Conservation (phyloP, 1,140 invertebrate genomes). For the Chymomyza costata region DNA sequence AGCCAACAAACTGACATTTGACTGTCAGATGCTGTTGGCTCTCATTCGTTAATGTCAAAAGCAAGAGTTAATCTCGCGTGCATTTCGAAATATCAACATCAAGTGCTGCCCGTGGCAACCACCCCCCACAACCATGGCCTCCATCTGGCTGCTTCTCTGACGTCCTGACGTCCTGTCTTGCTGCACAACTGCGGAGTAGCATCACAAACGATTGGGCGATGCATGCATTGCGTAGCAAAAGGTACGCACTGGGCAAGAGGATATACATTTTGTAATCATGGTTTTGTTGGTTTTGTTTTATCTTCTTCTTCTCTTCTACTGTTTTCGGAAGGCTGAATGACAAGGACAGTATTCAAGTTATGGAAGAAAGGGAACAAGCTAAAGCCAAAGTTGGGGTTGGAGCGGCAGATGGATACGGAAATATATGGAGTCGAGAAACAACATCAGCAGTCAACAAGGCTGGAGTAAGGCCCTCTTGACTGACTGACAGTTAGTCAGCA, state of each 20-base stretch:
- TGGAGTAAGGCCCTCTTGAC: no score
- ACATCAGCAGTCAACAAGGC: no score
- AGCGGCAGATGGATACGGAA: no score
- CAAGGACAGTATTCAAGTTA: conserved; percentile 28
- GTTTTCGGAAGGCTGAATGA: conserved; percentile 9
- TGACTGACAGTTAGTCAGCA: conserved; percentile 38
- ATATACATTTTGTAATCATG: conserved; percentile 61
- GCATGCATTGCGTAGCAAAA: conserved; percentile 19
- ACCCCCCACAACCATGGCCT: not conserved
- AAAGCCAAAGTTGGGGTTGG: no score
- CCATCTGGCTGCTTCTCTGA: no score
- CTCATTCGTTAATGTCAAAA: conserved; percentile 70
- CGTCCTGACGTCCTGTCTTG: no score
- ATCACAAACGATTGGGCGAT: not conserved
- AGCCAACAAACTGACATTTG: conserved; percentile 63
- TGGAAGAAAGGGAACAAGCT: not conserved
- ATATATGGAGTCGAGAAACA: no score
- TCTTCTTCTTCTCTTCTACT: conserved; percentile 10
- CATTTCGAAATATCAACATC: conserved; percentile 58
- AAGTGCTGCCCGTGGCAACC: conserved; percentile 7
- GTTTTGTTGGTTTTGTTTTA: conserved; percentile 36
- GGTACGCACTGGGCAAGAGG: conserved; percentile 53
- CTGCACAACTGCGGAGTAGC: not conserved
- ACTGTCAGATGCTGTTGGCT: conserved; percentile 71
- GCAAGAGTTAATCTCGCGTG: conserved; percentile 71